Evolutionary conservation across 2,888 invertebrate species (phyloP), one percentile per base, ranked within the genome.

Genomic region (Tryphoninae sp.): DNA sequence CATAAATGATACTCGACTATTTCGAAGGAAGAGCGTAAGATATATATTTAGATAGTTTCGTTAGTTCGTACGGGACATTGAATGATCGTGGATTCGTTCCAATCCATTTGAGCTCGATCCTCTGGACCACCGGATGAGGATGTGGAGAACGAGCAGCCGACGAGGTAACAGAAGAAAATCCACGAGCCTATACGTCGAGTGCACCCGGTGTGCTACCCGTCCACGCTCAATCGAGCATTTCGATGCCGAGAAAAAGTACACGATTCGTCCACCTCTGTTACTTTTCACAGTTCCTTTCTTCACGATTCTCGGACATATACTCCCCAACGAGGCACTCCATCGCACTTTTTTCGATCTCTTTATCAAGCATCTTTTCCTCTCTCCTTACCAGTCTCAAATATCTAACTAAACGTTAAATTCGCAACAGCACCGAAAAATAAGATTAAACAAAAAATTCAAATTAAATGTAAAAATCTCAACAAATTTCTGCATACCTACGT

Each of bases 81-180:
- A 84, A 83, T 77, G 80, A 68, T 83, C 73, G 69, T 42, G 76
- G 61, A 81, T 79, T 64, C 69, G 77, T 84, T 84, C 79, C 84
- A 81, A 79, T 82, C 83, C 82, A 83, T 84, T 84, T 84, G 81
- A 77, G 79, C 79, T 75, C 75, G 69, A 72, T 83, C 67, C 77
- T 75, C 65, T 75, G 59, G 78, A 81, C 79, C 82, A 79, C 65
- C 77, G 75, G 74, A 84, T 51, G 59, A 55, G 62, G 64, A 78
- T 74, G 68, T 74, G 71, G 73, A 71, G 69, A 64, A 74, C 59
- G 65, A 58, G 69, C 42, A 3, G 58, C 42, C 42, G 22, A 45
- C 42, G 23, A 73, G 51, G 62, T 64, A 71, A 75, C 62, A 62
- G 33, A 72, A 67, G 55, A 67, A 81, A 78, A 71, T 61, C 71